Evolutionary conservation across 1,140 invertebrate genomes (phyloP).

Genomic region (Nilaparvata lugens): DNA sequence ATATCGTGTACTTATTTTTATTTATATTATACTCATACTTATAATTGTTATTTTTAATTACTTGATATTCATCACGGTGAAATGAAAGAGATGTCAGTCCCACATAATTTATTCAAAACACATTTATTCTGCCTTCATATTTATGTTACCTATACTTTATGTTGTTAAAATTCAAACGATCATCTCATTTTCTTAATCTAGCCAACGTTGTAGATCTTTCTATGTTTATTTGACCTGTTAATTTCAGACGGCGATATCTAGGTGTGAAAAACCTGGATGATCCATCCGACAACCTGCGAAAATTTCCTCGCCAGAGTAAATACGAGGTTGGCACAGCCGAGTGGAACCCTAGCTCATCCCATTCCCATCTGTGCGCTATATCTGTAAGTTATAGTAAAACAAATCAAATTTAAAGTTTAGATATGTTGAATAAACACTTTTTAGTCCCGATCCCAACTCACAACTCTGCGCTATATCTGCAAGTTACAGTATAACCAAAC

Average conservation of each 20-base stretch:
- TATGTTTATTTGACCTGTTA: no score
- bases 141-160: no score
- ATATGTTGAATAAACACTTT: conserved; percentile 3
- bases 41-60: no score
- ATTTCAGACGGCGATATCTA: conserved; percentile 60
- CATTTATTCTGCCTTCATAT: no score
- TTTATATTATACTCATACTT: no score
- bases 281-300: conserved; percentile 59
- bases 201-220: no score
- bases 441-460: background rate
- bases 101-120: no score
- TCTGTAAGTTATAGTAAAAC: conserved; percentile 53
- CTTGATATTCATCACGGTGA: no score
- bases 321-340: conserved; percentile 87
- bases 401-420: conserved; percentile 6
- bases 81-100: no score
- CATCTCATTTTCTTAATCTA: conserved; percentile 4
- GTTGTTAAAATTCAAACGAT: background rate
- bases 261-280: conserved; percentile 71
- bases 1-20: no score
- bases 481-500: background rate
- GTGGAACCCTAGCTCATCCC: conserved; percentile 75
- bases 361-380: conserved; percentile 77
- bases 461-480: background rate
- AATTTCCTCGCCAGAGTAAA: conserved; percentile 80